Evolutionary conservation across 1,140 invertebrate genomes (phyloP), one percentile per base, ranked within the genome.

Genomic region (Akabosia matsudoensis): DNA sequence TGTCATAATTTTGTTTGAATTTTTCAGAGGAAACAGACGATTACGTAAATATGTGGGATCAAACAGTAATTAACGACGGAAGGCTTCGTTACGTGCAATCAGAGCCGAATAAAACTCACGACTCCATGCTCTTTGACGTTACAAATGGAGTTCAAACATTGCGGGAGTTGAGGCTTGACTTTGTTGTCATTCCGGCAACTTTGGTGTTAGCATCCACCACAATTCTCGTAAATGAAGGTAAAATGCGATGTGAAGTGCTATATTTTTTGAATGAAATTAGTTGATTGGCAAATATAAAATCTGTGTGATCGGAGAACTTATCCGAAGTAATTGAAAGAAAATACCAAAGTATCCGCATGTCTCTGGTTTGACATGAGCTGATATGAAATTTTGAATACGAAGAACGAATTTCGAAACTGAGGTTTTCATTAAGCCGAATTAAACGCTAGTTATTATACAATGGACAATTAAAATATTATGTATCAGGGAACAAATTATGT

Each of bases 41-140:
- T 73, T 78, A 83, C 64, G 80, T 83, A 51, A 82, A 75, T 26
- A 79, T 80, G 45, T 88, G 88, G 79, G 85, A 86, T 37, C 87
- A 88, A 79, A 82, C 83, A 0, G 83, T 86, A 24, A 85, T 88
- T 56, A 85, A 87, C 76, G 80, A 85, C 37, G 84, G 84, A 24
- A 75, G 79, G 14, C 80, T 88, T 0, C 82, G 82, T 28, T 88
- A 88, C 78, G 81, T 84, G 7, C 87, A 88, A 76, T 81, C 82
- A 18, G 80, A 82, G 28, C 75, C 81, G 13, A 84, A 84, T 74
- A 82, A 80, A 33, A 84, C 83, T 13, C 74, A 78, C 24, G 87
- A 88, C 80, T 82, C 82, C 31, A 86, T 88, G 78, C 78, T 82
- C 0, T 87, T 88, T 82, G 87, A 88, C 76, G 87, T 88, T 0